A percentile compares a stretch with the other conserved stretches of the same genome.
Conservation (phyloP, 2,888 invertebrate genomes). For the Lithophane socia region DNA sequence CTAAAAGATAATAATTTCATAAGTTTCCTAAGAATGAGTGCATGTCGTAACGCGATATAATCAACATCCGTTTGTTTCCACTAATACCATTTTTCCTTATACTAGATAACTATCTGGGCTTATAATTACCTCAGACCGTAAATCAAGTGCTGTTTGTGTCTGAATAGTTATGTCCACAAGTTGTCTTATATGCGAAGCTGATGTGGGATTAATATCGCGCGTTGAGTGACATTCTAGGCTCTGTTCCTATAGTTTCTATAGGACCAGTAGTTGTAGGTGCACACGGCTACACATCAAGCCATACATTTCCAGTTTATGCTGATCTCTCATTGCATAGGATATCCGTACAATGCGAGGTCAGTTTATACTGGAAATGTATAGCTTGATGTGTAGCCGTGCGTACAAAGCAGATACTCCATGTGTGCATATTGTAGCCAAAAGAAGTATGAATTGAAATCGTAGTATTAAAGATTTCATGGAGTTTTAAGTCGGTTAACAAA, state of each 20-base stretch:
- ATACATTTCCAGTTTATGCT: too few species aligned
- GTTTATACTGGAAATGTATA: too few species aligned
- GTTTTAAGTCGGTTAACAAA: not conserved
- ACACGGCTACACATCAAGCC: too few species aligned
- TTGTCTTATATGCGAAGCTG: constrained; percentile 34
- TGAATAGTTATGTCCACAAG: constrained; percentile 35
- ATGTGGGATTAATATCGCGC: constrained; percentile 32
- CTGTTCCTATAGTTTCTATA: constrained; percentile 7
- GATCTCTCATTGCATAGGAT: too few species aligned
- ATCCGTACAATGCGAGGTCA: too few species aligned
- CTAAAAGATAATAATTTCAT: constrained; percentile 30
- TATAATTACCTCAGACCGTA: constrained; percentile 36
- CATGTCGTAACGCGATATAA: constrained; percentile 33
- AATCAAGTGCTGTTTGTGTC: constrained; percentile 35
- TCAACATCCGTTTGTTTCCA: constrained; percentile 55
- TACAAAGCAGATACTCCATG: not conserved
- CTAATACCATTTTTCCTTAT: constrained; percentile 53
- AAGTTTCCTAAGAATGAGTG: constrained; percentile 39
- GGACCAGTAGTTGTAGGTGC: too few species aligned
- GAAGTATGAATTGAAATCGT: not conserved
- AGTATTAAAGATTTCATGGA: not conserved
- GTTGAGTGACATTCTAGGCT: constrained; percentile 20
- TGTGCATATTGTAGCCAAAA: not conserved
- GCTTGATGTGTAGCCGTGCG: too few species aligned
- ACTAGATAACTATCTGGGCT: constrained; percentile 44